Base-by-base conservation (phyloP, 2,113 vertebrate species). In the Cynoglossus semilaevis region DNA sequence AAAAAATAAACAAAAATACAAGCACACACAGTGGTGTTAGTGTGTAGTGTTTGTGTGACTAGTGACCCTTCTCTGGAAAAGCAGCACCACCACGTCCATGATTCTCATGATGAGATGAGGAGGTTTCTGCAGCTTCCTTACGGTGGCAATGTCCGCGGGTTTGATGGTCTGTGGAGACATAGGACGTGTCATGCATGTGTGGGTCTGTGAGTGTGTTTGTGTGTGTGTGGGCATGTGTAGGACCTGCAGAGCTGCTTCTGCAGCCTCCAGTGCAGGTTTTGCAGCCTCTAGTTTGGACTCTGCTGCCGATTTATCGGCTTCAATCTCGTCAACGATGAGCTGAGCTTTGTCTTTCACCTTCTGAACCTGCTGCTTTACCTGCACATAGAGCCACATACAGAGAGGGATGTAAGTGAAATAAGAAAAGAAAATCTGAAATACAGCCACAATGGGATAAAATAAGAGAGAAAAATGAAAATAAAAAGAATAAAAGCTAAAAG, bases 101-200 rank as follows among this genome's bases (percentile, higher is more conserved):
- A 94, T 94, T 69, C 92, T 79, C 93, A 94, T 94, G 80, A 94
- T 94, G 76, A 94, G 87, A 55, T 93, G 93, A 56, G 93, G 93
- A 51, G 93, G 93, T 64, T 92, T 93, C 38, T 91, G 89, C 71
- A 94, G 83, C 70, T 93, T 94, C 66, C 93, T 90, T 73, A 94
- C 92, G 6, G 93, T 93, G 69, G 92, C 91, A 9, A 94, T 94
- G 72, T 94, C 93, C 1, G 89, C 80, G 0, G 93, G 93, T 65
- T 93, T 94, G 46, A 94, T 92, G 18, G 93, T 94, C 93, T 94
- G 62, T 0, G 9, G 7, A 43, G 3, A 68, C 2, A 52, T 5
- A 48, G 15, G n/a, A n/a, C n/a, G n/a, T n/a, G n/a, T n/a, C n/a
- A n/a, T n/a, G n/a, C n/a, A n/a, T n/a, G n/a, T n/a, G n/a, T n/a